Evolutionary conservation across 2,113 vertebrate genomes (phyloP).

Genomic region (Gallinago undulata): DNA sequence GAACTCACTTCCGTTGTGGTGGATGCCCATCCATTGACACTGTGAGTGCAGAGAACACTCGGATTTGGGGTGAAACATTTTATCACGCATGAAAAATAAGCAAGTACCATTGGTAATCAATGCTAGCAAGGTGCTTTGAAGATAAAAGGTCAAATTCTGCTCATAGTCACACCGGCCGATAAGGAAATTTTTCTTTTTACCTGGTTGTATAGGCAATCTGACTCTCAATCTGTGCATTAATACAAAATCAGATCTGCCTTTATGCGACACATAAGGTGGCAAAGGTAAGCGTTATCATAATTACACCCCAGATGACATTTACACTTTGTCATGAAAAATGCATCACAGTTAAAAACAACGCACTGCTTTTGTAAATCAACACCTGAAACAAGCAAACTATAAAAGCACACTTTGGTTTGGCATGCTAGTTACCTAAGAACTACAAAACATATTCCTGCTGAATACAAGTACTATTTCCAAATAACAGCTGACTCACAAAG

Average conservation of each 20-base stretch:
- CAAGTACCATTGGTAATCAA: neutral
- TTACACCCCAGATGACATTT: neutral
- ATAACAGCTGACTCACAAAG: conserved; percentile 79
- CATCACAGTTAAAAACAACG: neutral
- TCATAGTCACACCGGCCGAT: neutral
- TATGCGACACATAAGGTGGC: neutral
- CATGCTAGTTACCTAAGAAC: conserved; percentile 50
- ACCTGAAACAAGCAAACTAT: neutral
- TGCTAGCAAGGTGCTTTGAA: neutral
- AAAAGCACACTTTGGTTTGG: conserved; percentile 44
- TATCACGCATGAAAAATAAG: neutral
- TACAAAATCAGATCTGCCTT: neutral
- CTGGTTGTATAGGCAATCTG: neutral
- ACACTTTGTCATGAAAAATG: neutral
- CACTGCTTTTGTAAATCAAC: conserved; percentile 14
- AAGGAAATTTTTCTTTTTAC: neutral
- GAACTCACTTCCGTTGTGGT: neutral
- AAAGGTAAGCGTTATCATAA: neutral
- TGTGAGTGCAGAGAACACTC: neutral
- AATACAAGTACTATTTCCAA: conserved; percentile 72
- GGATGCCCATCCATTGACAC: neutral
- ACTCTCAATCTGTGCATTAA: neutral
- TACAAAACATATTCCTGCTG: conserved; percentile 49
- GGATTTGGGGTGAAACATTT: neutral
- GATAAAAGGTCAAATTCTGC: neutral